phyloP scores from a whole-genome alignment of 2,888 invertebrate genomes.

The Drosophila setosimentum region DNA sequence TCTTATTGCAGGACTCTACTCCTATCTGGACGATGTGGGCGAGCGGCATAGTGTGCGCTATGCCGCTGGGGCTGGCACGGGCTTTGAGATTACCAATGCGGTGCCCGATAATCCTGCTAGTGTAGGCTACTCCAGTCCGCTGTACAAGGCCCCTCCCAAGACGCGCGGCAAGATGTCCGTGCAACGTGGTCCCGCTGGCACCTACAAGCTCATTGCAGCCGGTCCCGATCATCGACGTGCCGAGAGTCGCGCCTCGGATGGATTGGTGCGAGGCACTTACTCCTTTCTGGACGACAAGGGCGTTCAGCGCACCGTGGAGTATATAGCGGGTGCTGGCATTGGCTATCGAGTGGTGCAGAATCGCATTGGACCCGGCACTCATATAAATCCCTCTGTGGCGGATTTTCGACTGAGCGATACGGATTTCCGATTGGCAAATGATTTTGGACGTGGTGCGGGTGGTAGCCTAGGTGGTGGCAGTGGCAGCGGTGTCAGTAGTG shows the following conservation, averaged over 20 bases:
- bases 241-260: conserved; percentile 90
- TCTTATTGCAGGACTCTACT: conserved; percentile 87
- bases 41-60: conserved; percentile 91
- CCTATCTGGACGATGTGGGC: conserved; percentile 91
- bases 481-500: conserved; percentile 34
- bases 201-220: conserved; percentile 91
- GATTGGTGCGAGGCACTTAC: conserved; percentile 91
- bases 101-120: conserved; percentile 88
- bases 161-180: conserved; percentile 90
- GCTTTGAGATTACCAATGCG: conserved; percentile 91
- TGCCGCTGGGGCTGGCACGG: conserved; percentile 91
- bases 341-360: conserved; percentile 91
- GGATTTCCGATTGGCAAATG: conserved; percentile 81
- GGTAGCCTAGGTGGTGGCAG: conserved; percentile 50
- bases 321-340: conserved; percentile 91
- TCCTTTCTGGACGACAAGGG: conserved; percentile 92
- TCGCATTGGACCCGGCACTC: conserved; percentile 88
- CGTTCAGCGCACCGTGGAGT: conserved; percentile 91
- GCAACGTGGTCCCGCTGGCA: conserved; percentile 90
- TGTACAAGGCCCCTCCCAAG: conserved; percentile 88
- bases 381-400: conserved; percentile 86
- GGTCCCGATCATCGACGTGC: conserved; percentile 92
- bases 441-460: conserved; percentile 79
- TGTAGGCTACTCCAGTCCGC: conserved; percentile 88
- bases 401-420: conserved; percentile 86